Percentiles rank a stretch among this genome's conserved stretches.
Evolutionary conservation across 2,797 vertebrate genomes (phyloP).

Genomic region (Catostomus latipinnis): DNA sequence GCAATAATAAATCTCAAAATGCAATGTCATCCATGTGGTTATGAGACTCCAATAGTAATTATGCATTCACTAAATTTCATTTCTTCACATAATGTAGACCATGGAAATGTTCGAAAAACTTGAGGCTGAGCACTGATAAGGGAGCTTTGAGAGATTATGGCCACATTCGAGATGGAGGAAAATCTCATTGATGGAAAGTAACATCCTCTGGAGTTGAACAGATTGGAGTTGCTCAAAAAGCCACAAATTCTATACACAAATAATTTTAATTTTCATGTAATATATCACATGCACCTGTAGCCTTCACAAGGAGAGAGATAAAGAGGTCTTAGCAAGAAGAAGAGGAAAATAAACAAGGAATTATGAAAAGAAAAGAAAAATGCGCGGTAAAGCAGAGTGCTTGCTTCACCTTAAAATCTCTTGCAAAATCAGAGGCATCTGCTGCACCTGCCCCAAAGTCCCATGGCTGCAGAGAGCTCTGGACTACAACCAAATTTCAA

Average conservation of each 20-base stretch:
- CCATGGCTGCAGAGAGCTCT: background rate
- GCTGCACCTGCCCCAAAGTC: constrained; percentile 1
- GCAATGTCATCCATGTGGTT: background rate
- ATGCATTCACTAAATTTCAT: constrained; percentile 9
- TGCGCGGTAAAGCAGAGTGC: background rate
- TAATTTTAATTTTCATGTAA: constrained; percentile 8
- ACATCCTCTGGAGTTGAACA: background rate
- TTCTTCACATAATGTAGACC: background rate
- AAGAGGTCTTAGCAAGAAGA: background rate
- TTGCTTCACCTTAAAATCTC: background rate
- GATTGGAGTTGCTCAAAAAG: constrained; percentile 14
- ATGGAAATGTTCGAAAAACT: background rate
- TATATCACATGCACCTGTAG: constrained; percentile 9
- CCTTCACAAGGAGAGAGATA: background rate
- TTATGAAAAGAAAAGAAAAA: background rate
- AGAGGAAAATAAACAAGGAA: too few relatives aligned
- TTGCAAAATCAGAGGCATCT: background rate
- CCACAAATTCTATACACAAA: background rate
- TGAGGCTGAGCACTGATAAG: background rate
- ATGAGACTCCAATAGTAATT: background rate
- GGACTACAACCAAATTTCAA: constrained; percentile 30
- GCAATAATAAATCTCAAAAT: background rate
- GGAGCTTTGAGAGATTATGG: background rate
- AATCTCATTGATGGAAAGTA: constrained; percentile 17
- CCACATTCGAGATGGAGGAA: background rate